Base-by-base conservation (phyloP, 53 echinoderm and acorn worm species). In the Mesocentrotus franciscanus region DNA sequence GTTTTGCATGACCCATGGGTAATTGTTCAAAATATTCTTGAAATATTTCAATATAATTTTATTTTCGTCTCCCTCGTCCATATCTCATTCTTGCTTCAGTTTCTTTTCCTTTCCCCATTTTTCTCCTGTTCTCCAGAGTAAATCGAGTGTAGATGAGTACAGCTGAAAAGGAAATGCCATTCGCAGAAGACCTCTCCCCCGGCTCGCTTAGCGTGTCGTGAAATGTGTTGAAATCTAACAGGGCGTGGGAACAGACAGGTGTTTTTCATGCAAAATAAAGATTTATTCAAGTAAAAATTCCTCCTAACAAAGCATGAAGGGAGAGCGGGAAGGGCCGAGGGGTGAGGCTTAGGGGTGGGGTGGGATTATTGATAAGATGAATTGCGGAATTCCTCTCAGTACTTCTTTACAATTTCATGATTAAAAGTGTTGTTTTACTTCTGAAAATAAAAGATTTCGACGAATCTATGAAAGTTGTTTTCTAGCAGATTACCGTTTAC, bases 111-210 rank as follows among this genome's bases (percentile, higher is more conserved):
- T 61, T 56, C 17, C 61, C 61, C 64, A 7, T 12, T 91, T 12
- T 90, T 57, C 33, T 92, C 10, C 68, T 42, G 39, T 34, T 39
- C 71, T 75, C 22, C 72, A 16, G 74, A 15, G 64, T 70, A 92
- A 92, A 92, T 92, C 92, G 74, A 72, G 92, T 92, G 92, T 29
- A 17, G 35, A 24, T 74, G 75, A 32, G 35, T 35, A 9, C 92
- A 92, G 92, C 71, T 92, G 92, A 74, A 92, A 29, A 71, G 92
- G 92, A 92, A 92, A 92, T 92, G 92, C 92, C 22, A 26, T 13
- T 56, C 74, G 74, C 24, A 71, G 92, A 14, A 20, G 75, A 64
- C 14, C 29, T 71, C 74, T 75, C 92, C 20, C 62, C 76, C 3
- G 74, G 16, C 76, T 74, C 29, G 33, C 24, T 56, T 56, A 12